Base-by-base conservation (phyloP, 2,797 vertebrate species). In the Triplophysa bombifrons region DNA sequence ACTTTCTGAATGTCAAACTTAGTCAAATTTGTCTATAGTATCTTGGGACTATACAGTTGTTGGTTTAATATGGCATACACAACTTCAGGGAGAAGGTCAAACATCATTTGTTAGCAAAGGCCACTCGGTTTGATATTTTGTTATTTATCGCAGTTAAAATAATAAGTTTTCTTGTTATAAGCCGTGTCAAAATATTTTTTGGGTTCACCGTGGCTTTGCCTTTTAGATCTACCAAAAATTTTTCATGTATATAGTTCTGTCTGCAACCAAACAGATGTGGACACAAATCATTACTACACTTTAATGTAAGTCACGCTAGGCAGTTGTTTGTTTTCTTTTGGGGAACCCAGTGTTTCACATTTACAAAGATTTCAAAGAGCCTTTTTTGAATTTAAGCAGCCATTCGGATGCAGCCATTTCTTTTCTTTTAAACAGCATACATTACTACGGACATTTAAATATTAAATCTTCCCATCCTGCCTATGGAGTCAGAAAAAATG, bases 361-460 rank as follows among this genome's bases (percentile, higher is more conserved):
- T 72, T 64, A 22, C 48, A 51, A 63, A 51, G 66, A 61, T 63
- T 72, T 44, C 46, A 51, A 78, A 64, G 68, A 53, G 68, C 56
- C 60, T 72, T 27, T 44, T 78, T 71, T 65, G 58, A 72, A 44
- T 72, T 65, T 30, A 79, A 72, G 12, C 16, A 79, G 76, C 14
- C 68, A 64, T 64, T 69, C 22, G 51, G 10, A 56, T 27, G 1
- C 25, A 27, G 25, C 25, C 25, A 27, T 50, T 27, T 68, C n/a
- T 71, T n/a, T 56, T 41, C 0, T 48, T 72, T 34, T 71, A 48
- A 70, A 41, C n/a, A 19, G 27, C n/a, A n/a, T 63, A 17, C 27
- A 71, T 78, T 63, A 70, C 46, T 41, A 64, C 66, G 38, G 67
- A 14, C 51, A 71, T 70, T 51, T 38, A 53, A 78, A 71, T 71